These are phyloP conservation scores for Drosophila yooni DNA, from an alignment of 2,888 invertebrate species.

Conservation along the genomic window DNA sequence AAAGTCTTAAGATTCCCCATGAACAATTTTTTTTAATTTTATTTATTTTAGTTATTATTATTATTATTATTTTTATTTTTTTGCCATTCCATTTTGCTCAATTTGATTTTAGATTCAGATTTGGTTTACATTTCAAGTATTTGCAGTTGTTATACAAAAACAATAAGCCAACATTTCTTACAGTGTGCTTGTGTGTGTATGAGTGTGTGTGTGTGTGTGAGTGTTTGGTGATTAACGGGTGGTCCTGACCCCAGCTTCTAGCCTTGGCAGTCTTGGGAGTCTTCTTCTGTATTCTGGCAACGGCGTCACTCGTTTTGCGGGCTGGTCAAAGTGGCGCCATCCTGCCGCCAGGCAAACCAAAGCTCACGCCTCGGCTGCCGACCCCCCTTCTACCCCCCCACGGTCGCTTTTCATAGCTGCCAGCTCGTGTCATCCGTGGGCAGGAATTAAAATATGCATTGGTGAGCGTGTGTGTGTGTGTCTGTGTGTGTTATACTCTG, in stretches of 20 bases:
- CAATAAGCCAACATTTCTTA: background rate
- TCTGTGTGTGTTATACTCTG: constrained; percentile 32
- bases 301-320: constrained; percentile 63
- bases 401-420: background rate
- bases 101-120: background rate
- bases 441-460: constrained; percentile 68
- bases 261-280: constrained; percentile 23
- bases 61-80: background rate
- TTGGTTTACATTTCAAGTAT: background rate
- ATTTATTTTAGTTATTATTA: background rate
- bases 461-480: constrained; percentile 22
- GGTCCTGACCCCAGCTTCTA: constrained; percentile 35
- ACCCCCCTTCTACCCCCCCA: background rate
- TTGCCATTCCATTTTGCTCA: background rate
- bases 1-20: background rate
- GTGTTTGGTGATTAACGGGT: constrained; percentile 71
- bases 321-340: constrained; percentile 74
- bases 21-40: background rate
- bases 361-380: constrained; percentile 33
- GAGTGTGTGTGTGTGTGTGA: constrained; percentile 44
- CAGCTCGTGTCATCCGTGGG: constrained; percentile 13
- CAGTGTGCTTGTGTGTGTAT: constrained; percentile 28
- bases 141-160: background rate
- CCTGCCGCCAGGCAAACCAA: constrained; percentile 60
- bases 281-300: constrained; percentile 50